These are phyloP conservation scores for Troglohyphantes excavatus DNA, from an alignment of 2,888 invertebrate genomes.

Conservation along the genomic window DNA sequence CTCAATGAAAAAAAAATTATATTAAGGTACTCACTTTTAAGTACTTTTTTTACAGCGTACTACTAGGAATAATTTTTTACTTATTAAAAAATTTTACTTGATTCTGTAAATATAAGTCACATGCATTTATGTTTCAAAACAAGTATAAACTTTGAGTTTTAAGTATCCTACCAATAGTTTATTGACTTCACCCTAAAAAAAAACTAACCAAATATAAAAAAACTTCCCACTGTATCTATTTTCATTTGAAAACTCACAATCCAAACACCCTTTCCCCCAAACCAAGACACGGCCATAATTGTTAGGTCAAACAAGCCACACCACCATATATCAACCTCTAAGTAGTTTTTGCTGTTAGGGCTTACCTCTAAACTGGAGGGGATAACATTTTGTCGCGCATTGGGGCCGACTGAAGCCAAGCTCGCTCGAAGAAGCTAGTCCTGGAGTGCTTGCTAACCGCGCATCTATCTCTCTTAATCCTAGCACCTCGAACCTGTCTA, in stretches of 20 bases:
- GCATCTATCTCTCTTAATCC: slow-evolving; percentile 22
- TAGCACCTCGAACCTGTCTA: background rate
- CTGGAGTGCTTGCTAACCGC: background rate
- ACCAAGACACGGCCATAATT: background rate
- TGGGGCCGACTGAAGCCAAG: background rate
- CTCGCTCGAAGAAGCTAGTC: background rate
- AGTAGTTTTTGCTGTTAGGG: slow-evolving; percentile 7
- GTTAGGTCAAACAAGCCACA: background rate
- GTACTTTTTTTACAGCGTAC: no score
- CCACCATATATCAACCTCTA: background rate
- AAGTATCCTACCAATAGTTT: no score
- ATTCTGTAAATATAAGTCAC: no score
- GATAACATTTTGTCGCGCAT: background rate
- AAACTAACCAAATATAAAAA: no score
- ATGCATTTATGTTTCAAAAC: no score
- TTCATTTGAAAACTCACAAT: background rate
- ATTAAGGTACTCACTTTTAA: no score
- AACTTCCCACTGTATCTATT: background rate
- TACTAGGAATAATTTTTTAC: no score
- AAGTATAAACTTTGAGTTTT: no score
- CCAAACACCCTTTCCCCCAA: background rate
- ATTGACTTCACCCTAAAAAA: no score
- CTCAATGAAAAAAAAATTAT: no score
- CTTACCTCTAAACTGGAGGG: background rate
- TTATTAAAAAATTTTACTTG: no score